phyloP scores from a whole-genome alignment of 2,888 invertebrate species.

The Scrobipalpa atriplicella region DNA sequence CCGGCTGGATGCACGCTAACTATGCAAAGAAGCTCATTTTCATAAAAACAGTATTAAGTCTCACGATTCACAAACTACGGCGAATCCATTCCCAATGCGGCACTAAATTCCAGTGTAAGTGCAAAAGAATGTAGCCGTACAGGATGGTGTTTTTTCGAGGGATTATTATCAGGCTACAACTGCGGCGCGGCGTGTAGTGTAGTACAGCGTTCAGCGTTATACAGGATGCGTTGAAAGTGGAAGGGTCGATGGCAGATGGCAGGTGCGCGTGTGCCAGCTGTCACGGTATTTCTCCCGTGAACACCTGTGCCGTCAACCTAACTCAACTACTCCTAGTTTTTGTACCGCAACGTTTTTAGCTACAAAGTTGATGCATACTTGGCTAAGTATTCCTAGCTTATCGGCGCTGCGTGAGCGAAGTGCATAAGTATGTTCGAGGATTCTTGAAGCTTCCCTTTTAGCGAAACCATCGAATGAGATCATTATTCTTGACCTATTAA shows the following conservation, averaged over 20 bases:
- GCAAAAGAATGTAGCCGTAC: constrained; percentile 50
- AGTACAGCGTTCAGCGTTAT: constrained; percentile 24
- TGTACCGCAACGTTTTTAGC: not conserved
- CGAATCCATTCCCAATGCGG: constrained; percentile 41
- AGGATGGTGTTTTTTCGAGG: constrained; percentile 40
- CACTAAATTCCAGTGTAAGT: constrained; percentile 47
- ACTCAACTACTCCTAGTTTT: constrained; percentile 7
- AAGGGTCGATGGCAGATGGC: constrained; percentile 53
- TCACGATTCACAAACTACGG: constrained; percentile 24
- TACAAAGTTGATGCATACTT: not conserved
- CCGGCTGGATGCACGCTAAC: not conserved
- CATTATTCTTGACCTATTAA: constrained; percentile 17
- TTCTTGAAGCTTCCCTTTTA: constrained; percentile 16
- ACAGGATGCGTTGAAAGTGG: constrained; percentile 36
- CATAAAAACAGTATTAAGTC: constrained; percentile 25
- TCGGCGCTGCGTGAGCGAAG: constrained; percentile 15
- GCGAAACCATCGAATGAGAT: constrained; percentile 10
- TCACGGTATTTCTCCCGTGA: constrained; percentile 44
- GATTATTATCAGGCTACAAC: constrained; percentile 42
- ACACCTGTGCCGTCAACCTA: constrained; percentile 38
- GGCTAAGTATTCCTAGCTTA: constrained; percentile 10
- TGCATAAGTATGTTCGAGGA: constrained; percentile 17
- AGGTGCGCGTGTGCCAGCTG: constrained; percentile 67
- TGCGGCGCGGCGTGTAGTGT: constrained; percentile 17
- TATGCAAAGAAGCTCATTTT: constrained; percentile 25